A percentile compares a stretch with the other conserved stretches of the same genome.
Conservation (phyloP, 2,797 vertebrate genomes). For the Choloepus didactylus region DNA sequence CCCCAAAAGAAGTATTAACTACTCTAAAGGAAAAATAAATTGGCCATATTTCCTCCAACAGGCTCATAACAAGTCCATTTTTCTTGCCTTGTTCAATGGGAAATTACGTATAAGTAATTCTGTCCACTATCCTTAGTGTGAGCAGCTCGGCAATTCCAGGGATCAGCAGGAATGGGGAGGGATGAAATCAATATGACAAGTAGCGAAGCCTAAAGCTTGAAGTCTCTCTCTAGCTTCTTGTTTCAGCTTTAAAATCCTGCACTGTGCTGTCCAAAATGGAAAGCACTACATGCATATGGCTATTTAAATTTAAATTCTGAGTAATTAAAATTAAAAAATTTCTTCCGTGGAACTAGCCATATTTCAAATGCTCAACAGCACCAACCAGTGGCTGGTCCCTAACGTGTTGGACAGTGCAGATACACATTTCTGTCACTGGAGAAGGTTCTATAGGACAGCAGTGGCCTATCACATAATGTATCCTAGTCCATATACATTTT, state of each 20-base stretch:
- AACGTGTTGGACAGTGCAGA: too few relatives aligned
- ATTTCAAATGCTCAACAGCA: too few relatives aligned
- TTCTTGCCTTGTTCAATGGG: neutral
- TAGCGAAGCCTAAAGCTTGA: neutral
- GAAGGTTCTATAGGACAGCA: too few relatives aligned
- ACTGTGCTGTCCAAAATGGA: neutral
- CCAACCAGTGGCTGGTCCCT: too few relatives aligned
- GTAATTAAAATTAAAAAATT: neutral
- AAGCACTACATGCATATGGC: neutral
- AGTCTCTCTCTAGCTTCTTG: constrained; percentile 15
- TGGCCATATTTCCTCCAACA: neutral
- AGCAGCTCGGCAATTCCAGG: neutral
- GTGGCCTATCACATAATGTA: too few relatives aligned
- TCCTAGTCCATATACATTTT: too few relatives aligned
- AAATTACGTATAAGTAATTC: constrained; percentile 15
- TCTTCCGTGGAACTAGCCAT: too few relatives aligned
- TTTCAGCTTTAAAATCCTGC: neutral
- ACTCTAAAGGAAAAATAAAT: neutral
- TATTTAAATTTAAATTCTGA: constrained; percentile 12
- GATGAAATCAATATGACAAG: neutral
- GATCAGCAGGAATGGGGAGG: neutral
- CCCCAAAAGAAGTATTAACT: neutral
- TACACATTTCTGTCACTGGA: too few relatives aligned
- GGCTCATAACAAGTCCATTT: neutral
- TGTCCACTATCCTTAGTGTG: neutral